Evolutionary conservation across 2,888 invertebrate genomes (phyloP), one percentile per base, ranked within the genome.

Genomic region (Diarsia mendica): DNA sequence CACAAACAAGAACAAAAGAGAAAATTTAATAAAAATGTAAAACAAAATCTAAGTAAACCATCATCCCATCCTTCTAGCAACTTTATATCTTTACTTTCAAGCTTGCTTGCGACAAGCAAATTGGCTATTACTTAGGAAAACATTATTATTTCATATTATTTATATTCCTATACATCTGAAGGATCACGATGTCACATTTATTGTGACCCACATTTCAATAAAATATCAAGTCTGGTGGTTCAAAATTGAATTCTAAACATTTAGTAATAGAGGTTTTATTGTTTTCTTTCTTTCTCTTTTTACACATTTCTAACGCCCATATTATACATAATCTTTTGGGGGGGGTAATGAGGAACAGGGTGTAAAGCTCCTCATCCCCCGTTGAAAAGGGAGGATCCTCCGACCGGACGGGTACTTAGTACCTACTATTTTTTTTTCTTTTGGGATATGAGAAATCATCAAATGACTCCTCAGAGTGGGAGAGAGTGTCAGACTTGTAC

Each of bases 101-200:
- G 74, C 71, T 82, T 82, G 68, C 67, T 67, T 49, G 20, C 33
- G n/a, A 61, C 15, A 74, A 72, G 58, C 46, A 81, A 81, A 83
- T 78, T 79, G 72, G 60, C 48, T 79, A 75, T 67, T 75, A 79
- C 48, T 48, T 58, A 65, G 49, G 66, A 79, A 75, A 67, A 83
- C 67, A 70, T 69, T 67, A 83, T 73, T 76, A 73, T 79, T 67
- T 61, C 68, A 63, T 75, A 72, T 79, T 44, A 58, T 67, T 79
- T 44, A 58, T 67, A 58, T 72, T 83, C 69, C 67, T 48, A 55
- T 66, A 77, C 20, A 39, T 81, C 39, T 48, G 4, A 67, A 69
- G 18, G 65, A 72, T 66, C 23, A 66, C 8, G 44, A 69, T 66
- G 67, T 61, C 20, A 39, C n/a, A 60, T 80, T 82, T 80, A 71